Evolutionary conservation across 2,113 vertebrate genomes (phyloP), one percentile per base, ranked within the genome.

Genomic region (Xerus inauris): DNA sequence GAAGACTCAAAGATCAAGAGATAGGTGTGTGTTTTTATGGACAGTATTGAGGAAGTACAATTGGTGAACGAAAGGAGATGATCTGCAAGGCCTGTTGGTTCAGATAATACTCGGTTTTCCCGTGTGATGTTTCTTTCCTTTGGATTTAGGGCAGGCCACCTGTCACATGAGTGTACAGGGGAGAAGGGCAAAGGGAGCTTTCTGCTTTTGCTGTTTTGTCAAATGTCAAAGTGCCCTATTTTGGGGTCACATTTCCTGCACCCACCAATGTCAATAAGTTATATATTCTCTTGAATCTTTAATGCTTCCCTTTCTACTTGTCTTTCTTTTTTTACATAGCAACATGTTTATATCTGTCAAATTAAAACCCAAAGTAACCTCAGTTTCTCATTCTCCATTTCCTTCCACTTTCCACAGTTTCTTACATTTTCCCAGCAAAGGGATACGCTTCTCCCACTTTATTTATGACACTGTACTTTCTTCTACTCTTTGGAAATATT

Each of bases 371-470:
- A 57, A 12, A 32, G 45, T 8, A 47, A 1, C 16, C 8, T 8
- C 64, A 22, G 28, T 19, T 40, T 9, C 51, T 42, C 45, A 17
- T 71, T 72, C 26, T 64, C 12, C 3, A 11, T 76, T 84, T 6
- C 45, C 85, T 45, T 72, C 28, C 38, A 28, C 47, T 3, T 22
- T 72, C 26, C 42, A 24, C 17, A 8, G 4, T 64, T 69, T 67
- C 30, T 87, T 20, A 40, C 5, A 8, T 51, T 77, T 1, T n/a
- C 4, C 26, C 3, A 16, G 8, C 0, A 4, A 14, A 69, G 12
- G 84, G 2, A 47, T 42, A 32, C 3, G 14, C 38, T 54, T 81
- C 51, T 93, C 8, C 65, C 17, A n/a, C 13, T 38, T 47, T 75
- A 17, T 87, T 38, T 19, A 22, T 83, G 17, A 57, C 9, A 13